Percentiles rank a stretch among this genome's conserved stretches.
Conservation (phyloP, 2,888 invertebrate species). For the Rhagophthalmus giganteus region DNA sequence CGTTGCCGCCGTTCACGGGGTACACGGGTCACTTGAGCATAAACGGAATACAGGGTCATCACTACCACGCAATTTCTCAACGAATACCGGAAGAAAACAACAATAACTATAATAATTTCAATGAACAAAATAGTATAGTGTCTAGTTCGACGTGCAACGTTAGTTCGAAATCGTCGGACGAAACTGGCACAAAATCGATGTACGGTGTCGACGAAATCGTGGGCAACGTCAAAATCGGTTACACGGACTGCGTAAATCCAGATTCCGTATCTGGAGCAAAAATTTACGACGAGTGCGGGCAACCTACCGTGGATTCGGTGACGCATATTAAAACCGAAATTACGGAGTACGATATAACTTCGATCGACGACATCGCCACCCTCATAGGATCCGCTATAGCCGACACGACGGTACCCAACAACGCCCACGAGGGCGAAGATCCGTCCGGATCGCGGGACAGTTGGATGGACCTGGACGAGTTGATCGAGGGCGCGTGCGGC, state of each 20-base stretch:
- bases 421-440: slow-evolving; percentile 64
- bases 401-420: slow-evolving; percentile 81
- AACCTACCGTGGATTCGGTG: slow-evolving; percentile 56
- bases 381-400: slow-evolving; percentile 88
- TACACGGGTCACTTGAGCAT: slow-evolving; percentile 85
- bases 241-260: slow-evolving; percentile 56
- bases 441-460: slow-evolving; percentile 75
- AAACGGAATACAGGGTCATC: slow-evolving; percentile 85
- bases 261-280: slow-evolving; percentile 63
- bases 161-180: slow-evolving; percentile 62
- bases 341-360: slow-evolving; percentile 68
- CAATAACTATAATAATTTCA: slow-evolving; percentile 60
- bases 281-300: slow-evolving; percentile 60
- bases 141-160: slow-evolving; percentile 72
- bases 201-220: slow-evolving; percentile 59
- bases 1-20: slow-evolving; percentile 83
- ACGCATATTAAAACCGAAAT: slow-evolving; percentile 61
- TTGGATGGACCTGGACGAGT: slow-evolving; percentile 88
- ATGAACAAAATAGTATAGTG: slow-evolving; percentile 70
- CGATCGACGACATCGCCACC: slow-evolving; percentile 82
- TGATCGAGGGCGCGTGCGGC: slow-evolving; percentile 80
- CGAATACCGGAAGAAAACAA: slow-evolving; percentile 74
- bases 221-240: slow-evolving; percentile 47
- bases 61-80: slow-evolving; percentile 83
- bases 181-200: slow-evolving; percentile 56